A percentile compares a stretch with the other conserved stretches of the same genome.
Evolutionary conservation across 2,888 invertebrate genomes (phyloP).

Genomic region (Acanthosepion lycidas): DNA sequence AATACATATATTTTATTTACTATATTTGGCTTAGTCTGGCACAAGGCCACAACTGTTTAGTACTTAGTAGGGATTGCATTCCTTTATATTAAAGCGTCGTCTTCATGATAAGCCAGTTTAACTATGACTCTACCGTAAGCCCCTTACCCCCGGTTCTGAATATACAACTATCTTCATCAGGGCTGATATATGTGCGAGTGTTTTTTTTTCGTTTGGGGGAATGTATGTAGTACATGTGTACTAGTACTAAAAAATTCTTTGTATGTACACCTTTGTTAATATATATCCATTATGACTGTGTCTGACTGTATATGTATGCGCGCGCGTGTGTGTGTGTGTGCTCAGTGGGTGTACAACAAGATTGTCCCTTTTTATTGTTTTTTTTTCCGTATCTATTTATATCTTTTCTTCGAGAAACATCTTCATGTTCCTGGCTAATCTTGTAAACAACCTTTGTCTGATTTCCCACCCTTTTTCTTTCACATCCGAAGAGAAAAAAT

Average conservation of each 20-base stretch:
- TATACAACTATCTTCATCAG: too few species aligned
- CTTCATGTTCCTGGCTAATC: not conserved
- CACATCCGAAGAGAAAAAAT: not conserved
- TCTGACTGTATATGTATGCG: not conserved
- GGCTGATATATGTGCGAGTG: not conserved
- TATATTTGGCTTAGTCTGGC: too few species aligned
- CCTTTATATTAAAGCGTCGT: too few species aligned
- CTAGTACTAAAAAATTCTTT: not conserved
- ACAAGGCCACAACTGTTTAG: too few species aligned
- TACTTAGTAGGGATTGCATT: too few species aligned
- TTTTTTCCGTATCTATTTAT: not conserved
- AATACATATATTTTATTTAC: too few species aligned
- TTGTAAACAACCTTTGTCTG: not conserved
- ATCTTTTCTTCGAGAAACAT: not conserved
- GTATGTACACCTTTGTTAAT: not conserved
- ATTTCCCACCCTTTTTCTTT: not conserved
- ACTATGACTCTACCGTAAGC: too few species aligned
- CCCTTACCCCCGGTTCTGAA: too few species aligned
- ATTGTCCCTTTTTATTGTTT: not conserved
- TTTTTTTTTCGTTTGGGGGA: not conserved
- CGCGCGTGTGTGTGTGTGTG: not conserved
- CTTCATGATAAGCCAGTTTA: too few species aligned
- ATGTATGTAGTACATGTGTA: constrained; percentile 2
- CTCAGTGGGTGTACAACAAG: not conserved
- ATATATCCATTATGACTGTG: not conserved